phyloP scores from a whole-genome alignment of 30 jellyfish, hydroid and myxozoan genomes.

The Morbakka virulenta region DNA sequence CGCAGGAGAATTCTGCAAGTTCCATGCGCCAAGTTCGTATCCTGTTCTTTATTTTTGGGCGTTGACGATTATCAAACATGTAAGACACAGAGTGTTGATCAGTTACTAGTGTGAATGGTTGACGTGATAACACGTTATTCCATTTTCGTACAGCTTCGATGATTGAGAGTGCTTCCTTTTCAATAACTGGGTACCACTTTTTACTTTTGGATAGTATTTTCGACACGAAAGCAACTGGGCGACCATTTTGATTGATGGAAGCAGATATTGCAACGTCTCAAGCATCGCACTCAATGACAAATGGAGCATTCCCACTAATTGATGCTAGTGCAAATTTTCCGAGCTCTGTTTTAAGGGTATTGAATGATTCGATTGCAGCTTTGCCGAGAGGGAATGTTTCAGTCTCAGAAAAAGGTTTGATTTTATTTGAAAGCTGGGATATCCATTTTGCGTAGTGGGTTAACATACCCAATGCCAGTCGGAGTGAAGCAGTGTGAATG shows the following conservation, averaged over 20 bases:
- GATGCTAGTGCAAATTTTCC: constrained; percentile 12
- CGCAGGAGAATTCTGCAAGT: constrained; percentile 53
- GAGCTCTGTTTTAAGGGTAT: background rate
- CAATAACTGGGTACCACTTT: no score
- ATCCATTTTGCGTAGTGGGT: no score
- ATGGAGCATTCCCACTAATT: constrained; percentile 43
- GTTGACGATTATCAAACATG: constrained; percentile 61
- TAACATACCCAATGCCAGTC: no score
- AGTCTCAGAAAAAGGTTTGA: no score
- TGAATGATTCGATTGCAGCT: no score
- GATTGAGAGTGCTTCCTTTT: constrained; percentile 51
- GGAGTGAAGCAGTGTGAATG: no score
- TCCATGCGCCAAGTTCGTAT: constrained; percentile 63
- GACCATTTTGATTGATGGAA: constrained; percentile 35
- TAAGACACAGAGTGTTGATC: constrained; percentile 59
- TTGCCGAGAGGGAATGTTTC: no score
- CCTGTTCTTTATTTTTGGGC: constrained; percentile 51
- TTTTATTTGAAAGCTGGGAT: no score
- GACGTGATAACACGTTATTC: no score
- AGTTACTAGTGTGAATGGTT: constrained; percentile 38
- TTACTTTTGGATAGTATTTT: constrained; percentile 13
- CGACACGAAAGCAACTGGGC: constrained; percentile 46
- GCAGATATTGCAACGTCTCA: constrained; percentile 51
- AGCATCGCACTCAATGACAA: constrained; percentile 44
- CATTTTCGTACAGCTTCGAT: constrained; percentile 65